Percentiles rank a stretch among this genome's conserved stretches.
phyloP scores from a whole-genome alignment of 2,113 vertebrate genomes.

The Grammomys dolichurus region DNA sequence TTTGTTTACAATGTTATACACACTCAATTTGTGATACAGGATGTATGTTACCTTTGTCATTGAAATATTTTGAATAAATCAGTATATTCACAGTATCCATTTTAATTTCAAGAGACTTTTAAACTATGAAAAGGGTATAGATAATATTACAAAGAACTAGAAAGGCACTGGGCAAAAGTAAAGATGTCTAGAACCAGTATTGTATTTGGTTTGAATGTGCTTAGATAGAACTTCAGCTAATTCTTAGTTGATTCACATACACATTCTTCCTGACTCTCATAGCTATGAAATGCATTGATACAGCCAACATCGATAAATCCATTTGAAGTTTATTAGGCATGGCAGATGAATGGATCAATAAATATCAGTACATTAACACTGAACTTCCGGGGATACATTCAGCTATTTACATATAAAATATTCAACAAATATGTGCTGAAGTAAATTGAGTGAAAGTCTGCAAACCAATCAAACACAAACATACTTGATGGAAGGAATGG shows the following conservation, averaged over 20 bases:
- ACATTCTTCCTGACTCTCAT: not conserved
- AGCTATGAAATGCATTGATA: not conserved
- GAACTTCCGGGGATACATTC: not conserved
- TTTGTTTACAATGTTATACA: not conserved
- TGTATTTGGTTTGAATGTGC: not conserved
- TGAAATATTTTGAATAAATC: not conserved
- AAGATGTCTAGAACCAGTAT: not conserved
- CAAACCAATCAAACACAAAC: slow-evolving; percentile 28
- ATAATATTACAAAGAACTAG: not conserved
- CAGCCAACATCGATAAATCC: not conserved
- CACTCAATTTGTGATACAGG: not conserved
- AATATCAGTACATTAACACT: not conserved
- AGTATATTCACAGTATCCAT: not conserved
- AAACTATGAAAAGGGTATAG: not conserved
- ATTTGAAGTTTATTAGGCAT: not conserved
- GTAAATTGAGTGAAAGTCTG: not conserved
- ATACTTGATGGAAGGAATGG: not conserved
- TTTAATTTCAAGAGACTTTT: not conserved
- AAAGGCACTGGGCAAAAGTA: not conserved
- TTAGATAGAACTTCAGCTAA: not conserved
- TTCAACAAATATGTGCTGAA: not conserved
- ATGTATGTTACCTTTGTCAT: not conserved
- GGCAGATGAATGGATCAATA: not conserved
- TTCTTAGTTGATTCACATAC: not conserved
- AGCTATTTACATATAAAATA: not conserved